Base-by-base conservation (phyloP, 2,113 vertebrate species). In the Psilopsiagon aymara region DNA sequence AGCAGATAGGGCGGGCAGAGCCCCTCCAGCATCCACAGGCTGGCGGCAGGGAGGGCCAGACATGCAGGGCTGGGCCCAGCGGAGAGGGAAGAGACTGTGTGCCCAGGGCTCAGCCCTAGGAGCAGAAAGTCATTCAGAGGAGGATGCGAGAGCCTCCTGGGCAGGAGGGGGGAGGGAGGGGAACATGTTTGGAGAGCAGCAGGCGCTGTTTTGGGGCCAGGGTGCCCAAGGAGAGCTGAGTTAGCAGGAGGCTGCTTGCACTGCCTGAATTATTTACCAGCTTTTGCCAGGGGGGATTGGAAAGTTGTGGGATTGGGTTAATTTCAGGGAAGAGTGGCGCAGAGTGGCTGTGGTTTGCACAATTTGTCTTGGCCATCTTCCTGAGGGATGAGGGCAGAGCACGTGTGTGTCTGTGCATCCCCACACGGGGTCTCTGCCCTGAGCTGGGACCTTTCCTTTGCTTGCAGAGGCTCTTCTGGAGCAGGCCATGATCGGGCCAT, bases 401-500 rank as follows among this genome's bases (percentile, higher is more conserved):
- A 2, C 8, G 25, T 0, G 2, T 9, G 66, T 44, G 44, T 39
- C 17, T 20, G n/a, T 4, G 28, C 49, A 31, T 57, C 51, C 64
- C 28, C 7, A 1, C 2, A 3, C 19, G 2, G 1, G 43, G 41
- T 24, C 5, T 1, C 2, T 9, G 10, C 88, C 33, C 63, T 87
- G 51, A 82, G 41, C 28, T 16, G 81, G 76, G 37, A 39, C 74
- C 79, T 43, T 71, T 28, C 75, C 33, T 96, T 89, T 59, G 17
- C 27, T 73, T 98, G 35, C 97, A 99, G 99, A 99, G 97, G 99
- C 99, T 51, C 98, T 99, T 13, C 97, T 99, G 95, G 99, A 99
- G 94, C 99, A 99, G 96, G 99, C 99, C 14, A 99, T 99, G 99
- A 99, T 99, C 10, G 99, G 99, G 62, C 99, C 99, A 0, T 99